Base-by-base conservation (phyloP, 64 coral and sea anemone species). In the Catalaphyllia jardinei region DNA sequence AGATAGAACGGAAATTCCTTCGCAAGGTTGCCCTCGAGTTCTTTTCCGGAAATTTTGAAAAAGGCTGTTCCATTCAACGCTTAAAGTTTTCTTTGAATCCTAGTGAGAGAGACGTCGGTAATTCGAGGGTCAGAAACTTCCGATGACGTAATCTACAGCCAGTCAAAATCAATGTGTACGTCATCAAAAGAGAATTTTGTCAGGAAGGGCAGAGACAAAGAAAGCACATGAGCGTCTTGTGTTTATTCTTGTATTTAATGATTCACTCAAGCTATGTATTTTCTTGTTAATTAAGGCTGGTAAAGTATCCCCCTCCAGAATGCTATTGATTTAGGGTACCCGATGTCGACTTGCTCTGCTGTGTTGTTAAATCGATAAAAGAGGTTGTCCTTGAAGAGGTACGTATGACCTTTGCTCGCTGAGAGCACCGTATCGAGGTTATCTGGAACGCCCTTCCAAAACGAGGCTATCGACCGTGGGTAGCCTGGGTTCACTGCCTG, bases 371-470 rank as follows among this genome's bases (percentile, higher is more conserved):
- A 92, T 31, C 94, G 80, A 63, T 96, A 96, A 86, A 86, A 93
- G 86, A 72, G 64, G 91, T 89, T 93, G 74, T 69, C 90, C 62
- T 93, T 92, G 81, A 96, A 96, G 82, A 96, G 93, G 76, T 93
- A 96, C 12, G 86, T 92, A 52, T 89, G 46, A 17, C 71, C 81
- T 46, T 93, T 76, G 13, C 67, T 73, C 71, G 87, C 87, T 3
- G 80, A 87, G 52, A 93, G 93, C 50, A 95, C 96, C 1, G 93
- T 80, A 73, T 98, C 96, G 82, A 95, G 87, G 54, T 88, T 69
- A 79, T 88, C n/a, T 8, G 96, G 96, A 1, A 98, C 71, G 49
- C 96, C 96, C 19, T 83, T 92, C 96, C 96, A 98, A 35, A 93
- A 93, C 29, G 67, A 54, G 3, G 76, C 51, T 52, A 98, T 94